Base-by-base conservation (phyloP, 1,140 invertebrate species). In the Drosophila kohkoa region DNA sequence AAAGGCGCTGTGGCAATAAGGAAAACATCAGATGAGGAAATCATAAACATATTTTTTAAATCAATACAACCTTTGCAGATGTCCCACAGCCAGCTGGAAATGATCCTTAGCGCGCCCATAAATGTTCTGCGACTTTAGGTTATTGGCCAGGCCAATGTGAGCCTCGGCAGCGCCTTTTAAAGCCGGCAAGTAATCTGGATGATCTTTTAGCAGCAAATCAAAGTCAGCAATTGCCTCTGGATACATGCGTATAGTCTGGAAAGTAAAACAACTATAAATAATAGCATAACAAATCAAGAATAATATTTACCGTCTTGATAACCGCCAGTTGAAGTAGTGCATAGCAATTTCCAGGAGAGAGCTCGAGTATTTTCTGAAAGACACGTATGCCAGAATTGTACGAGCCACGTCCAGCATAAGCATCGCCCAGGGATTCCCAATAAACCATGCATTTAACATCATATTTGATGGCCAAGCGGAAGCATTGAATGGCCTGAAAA, bases 381-480 rank as follows among this genome's bases (percentile, higher is more conserved):
- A 97, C 97, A 91, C 96, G 97, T 63, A 97, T 93, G 11, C 97
- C 96, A 8, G 98, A 97, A 38, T 95, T 96, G 82, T 95, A 96
- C 15, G 97, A 97, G 3, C 97, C 97, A 76, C 97, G 93, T 7
- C 94, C 94, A 71, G 96, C 94, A 93, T 98, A 98, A 1, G 97
- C 97, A 93, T 98, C 98, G 35, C 95, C 98, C 81, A 98, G 93
- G 74, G 96, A 96, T 93, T 98, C 97, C 96, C 97, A 98, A 75
- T 95, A 94, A 77, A 94, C 95, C 93, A 95, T 94, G 91, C 96
- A 95, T 66, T 92, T 93, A 3, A 95, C 93, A 92, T 98, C 95
- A 58, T 94, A 93, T 90, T 96, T 94, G 25, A 98, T 95, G 58
- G 96, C 96, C 83, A 95, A 94, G 79, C 96, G 94, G 58, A 98